Evolutionary conservation across 1,140 invertebrate species (phyloP).

Genomic region (Drosophila sechellia): DNA sequence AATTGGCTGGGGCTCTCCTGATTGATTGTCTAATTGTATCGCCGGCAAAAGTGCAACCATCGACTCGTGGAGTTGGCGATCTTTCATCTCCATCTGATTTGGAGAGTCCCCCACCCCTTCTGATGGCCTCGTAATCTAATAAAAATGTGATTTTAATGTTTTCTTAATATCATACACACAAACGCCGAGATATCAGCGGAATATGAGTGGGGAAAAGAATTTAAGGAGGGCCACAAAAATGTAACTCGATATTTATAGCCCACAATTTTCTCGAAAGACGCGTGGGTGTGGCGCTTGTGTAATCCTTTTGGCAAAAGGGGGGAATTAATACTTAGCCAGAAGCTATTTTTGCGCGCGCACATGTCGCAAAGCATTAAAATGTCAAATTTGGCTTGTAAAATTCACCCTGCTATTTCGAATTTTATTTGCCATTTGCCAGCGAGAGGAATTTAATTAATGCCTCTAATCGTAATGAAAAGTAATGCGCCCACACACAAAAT

Average conservation of each 20-base stretch:
- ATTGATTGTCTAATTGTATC: conserved; percentile 60
- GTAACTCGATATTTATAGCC: conserved; percentile 53
- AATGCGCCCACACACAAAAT: conserved; percentile 38
- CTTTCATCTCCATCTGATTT: neutral
- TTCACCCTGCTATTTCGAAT: conserved; percentile 41
- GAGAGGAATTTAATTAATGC: conserved; percentile 46
- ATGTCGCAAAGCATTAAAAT: conserved; percentile 46
- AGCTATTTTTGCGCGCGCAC: conserved; percentile 36
- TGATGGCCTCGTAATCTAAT: conserved; percentile 46
- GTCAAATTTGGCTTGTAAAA: conserved; percentile 46
- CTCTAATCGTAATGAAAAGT: conserved; percentile 50
- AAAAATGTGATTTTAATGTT: conserved; percentile 73
- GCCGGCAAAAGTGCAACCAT: conserved; percentile 9
- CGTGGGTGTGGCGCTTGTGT: conserved; percentile 18
- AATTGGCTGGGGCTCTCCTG: conserved; percentile 30
- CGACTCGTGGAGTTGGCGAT: neutral
- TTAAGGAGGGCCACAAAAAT: conserved; percentile 22
- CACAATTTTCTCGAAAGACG: conserved; percentile 6
- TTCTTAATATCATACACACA: conserved; percentile 57
- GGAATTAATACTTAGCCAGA: conserved; percentile 20
- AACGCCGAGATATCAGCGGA: conserved; percentile 4
- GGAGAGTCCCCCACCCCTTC: neutral
- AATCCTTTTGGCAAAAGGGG: conserved; percentile 42
- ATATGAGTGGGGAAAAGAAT: conserved; percentile 24
- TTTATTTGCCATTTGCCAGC: conserved; percentile 19